Evolutionary conservation across 2,797 vertebrate species (phyloP), one percentile per base, ranked within the genome.

Genomic region (Poeciliopsis infans): DNA sequence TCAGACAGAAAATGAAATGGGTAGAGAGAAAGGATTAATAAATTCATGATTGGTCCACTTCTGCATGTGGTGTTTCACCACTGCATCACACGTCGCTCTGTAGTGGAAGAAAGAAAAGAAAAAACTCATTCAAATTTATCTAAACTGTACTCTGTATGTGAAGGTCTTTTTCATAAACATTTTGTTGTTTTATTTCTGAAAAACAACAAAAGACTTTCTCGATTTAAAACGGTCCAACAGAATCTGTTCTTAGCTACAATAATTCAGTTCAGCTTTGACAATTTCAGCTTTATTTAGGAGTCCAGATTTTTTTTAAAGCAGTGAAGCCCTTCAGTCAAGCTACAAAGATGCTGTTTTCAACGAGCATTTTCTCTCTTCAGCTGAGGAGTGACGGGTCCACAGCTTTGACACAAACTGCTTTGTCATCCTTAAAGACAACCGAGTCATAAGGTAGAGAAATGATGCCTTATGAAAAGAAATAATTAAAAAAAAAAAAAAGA

Each of bases 371-470:
- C 33, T 66, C 33, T 66, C 33, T 66, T 10, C 20, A 39, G 61
- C 39, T 20, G 39, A 66, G 61, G 33, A 36, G 33, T 7, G 13
- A 23, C 33, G 10, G 61, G 18, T 31, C 33, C 5, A 23, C 33
- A 11, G 61, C 61, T 66, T 66, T 39, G 33, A 66, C 33, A 66
- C 8, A 39, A 2, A 39, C 61, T 20, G 20, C 61, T 66, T 66
- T 66, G 61, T 66, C 61, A 66, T 36, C 61, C 36, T 66, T 39
- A 66, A 66, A 39, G 61, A 66, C 61, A 53, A 64, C 33, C 16
- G 31, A 39, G 18, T 39, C 31, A 39, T 2, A 66, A 66, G 0
- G 61, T 66, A 39, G 61, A 39, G 20, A 39, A 39, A 39, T 36
- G 1, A 66, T 23, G 33, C 61, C 33, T 39, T 33, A 5, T 66